Conservation (phyloP, 2,113 vertebrate species). For the Scomber colias region DNA sequence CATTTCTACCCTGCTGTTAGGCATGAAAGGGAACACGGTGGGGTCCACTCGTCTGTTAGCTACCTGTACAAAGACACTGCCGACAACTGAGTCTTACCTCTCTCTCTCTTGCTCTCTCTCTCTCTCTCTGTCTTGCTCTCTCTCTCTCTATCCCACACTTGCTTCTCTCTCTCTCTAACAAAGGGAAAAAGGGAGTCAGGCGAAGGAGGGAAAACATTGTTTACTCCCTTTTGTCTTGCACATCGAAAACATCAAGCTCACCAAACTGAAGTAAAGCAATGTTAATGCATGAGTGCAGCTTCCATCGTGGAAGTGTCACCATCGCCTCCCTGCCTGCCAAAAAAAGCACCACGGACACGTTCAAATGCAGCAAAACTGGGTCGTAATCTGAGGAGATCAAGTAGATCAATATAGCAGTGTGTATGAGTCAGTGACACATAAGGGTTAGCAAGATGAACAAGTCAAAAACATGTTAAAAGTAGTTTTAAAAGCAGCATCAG, state of each 20-base stretch:
- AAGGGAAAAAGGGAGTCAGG: constrained; percentile 33
- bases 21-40: constrained; percentile 71
- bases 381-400: not conserved
- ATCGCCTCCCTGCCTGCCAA: not conserved
- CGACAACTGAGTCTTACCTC: constrained; percentile 39
- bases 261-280: constrained; percentile 27
- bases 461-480: no score
- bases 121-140: no score
- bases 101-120: no score
- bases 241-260: constrained; percentile 33
- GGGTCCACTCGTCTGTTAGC: constrained; percentile 62
- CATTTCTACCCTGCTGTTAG: constrained; percentile 77
- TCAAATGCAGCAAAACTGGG: constrained; percentile 2
- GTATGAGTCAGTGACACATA: not conserved
- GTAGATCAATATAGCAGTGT: not conserved
- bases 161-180: constrained; percentile 30
- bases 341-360: not conserved
- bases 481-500: no score
- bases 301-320: constrained; percentile 2
- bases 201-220: constrained; percentile 11
- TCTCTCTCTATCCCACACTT: not conserved
- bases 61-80: constrained; percentile 73
- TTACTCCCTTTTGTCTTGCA: constrained; percentile 40
- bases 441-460: no score
- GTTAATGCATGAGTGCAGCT: constrained; percentile 30